Conservation (phyloP, 2,888 invertebrate genomes). For the Autographa pulchrina region DNA sequence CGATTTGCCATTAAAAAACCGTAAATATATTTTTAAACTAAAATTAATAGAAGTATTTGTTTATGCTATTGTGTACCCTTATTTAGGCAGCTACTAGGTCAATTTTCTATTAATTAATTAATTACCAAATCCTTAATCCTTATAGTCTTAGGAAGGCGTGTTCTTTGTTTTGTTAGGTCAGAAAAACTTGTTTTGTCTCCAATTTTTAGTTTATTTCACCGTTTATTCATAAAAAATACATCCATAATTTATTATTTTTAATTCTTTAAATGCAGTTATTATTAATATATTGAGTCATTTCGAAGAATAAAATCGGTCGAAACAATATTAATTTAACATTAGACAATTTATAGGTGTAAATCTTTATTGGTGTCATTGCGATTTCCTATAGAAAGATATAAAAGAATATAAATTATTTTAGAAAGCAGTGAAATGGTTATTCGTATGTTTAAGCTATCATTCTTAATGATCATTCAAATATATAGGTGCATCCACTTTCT, state of each 20-base stretch:
- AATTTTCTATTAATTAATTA: no score
- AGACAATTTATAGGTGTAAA: background rate
- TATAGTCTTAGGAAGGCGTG: no score
- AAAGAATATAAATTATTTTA: slow-evolving; percentile 1
- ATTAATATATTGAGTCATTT: no score
- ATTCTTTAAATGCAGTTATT: no score
- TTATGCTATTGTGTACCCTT: background rate
- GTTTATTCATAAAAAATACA: no score
- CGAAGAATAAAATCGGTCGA: background rate
- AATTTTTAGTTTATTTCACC: no score
- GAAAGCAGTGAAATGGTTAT: background rate
- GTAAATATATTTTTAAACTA: background rate
- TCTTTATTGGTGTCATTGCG: background rate
- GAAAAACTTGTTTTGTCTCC: no score
- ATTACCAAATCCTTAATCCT: no score
- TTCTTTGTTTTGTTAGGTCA: no score
- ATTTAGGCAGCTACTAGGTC: no score
- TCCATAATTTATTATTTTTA: no score
- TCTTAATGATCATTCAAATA: background rate
- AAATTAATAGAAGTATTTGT: background rate
- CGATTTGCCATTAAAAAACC: background rate
- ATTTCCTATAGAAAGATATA: background rate
- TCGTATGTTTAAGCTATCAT: background rate
- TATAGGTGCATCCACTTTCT: background rate
- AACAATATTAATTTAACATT: background rate